These are phyloP conservation scores for Myioborus melanocephalus DNA, from an alignment of 2,797 vertebrate genomes.

Conservation along the genomic window DNA sequence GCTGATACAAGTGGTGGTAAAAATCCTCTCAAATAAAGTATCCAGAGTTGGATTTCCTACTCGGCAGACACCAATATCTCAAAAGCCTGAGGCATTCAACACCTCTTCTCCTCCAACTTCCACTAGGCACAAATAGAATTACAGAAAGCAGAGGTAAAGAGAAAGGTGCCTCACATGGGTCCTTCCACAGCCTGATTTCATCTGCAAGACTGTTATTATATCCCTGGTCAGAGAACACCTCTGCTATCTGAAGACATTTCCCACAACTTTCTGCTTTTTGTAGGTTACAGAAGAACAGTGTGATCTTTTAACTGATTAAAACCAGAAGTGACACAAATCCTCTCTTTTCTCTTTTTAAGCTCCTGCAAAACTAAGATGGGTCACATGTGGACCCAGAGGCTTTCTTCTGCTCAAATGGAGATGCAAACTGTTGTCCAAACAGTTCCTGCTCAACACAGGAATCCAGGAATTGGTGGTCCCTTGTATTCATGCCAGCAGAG, in stretches of 20 bases:
- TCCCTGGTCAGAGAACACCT: not conserved
- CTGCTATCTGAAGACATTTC: not conserved
- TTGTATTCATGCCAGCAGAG: not conserved
- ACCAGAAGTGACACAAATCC: not conserved
- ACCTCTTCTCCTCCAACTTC: not conserved
- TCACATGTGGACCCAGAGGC: not conserved
- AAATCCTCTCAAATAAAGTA: constrained; percentile 3
- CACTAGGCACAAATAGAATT: not conserved
- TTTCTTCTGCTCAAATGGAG: not conserved
- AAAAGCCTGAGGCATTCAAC: not conserved
- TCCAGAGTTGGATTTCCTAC: not conserved
- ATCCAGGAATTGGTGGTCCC: not conserved
- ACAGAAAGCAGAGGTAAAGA: not conserved
- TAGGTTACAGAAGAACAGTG: not conserved
- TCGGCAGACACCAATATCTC: not conserved
- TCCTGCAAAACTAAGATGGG: not conserved
- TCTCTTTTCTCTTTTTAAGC: not conserved
- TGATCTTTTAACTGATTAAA: not conserved
- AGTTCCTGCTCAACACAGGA: not conserved
- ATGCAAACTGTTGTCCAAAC: not conserved
- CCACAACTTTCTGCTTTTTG: not conserved
- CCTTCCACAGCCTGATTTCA: not conserved
- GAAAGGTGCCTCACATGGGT: not conserved
- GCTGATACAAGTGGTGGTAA: not conserved
- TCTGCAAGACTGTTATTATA: not conserved